Conservation (phyloP, 2,888 invertebrate genomes). For the Nipponacmea schrenckii region DNA sequence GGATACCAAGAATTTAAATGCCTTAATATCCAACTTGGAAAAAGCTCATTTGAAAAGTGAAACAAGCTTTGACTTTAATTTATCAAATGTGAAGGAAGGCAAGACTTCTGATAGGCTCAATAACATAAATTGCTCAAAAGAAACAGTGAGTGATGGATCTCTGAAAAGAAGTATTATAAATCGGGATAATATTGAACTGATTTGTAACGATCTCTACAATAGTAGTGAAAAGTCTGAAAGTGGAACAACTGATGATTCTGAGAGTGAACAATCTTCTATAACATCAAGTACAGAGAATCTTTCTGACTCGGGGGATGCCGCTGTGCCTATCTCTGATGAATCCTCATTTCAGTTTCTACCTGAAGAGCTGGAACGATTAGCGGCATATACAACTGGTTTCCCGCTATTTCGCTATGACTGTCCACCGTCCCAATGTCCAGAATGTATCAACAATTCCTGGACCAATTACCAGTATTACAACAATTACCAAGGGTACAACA, state of each 20-base stretch:
- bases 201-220: constrained; percentile 62
- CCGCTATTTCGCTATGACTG: constrained; percentile 61
- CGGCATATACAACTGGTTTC: constrained; percentile 59
- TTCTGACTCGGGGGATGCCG: constrained; percentile 51
- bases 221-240: constrained; percentile 42
- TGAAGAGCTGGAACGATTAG: constrained; percentile 56
- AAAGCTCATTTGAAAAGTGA: constrained; percentile 59
- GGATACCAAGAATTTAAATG: constrained; percentile 62
- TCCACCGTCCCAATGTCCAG: constrained; percentile 57
- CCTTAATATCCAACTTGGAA: constrained; percentile 62
- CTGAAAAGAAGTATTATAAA: constrained; percentile 54
- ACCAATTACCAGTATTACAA: constrained; percentile 41
- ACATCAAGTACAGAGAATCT: constrained; percentile 54
- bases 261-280: constrained; percentile 53
- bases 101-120: constrained; percentile 45
- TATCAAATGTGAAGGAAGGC: constrained; percentile 22
- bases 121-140: constrained; percentile 43
- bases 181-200: constrained; percentile 62
- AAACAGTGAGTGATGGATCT: constrained; percentile 24
- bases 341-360: constrained; percentile 42
- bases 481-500: constrained; percentile 25
- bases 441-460: constrained; percentile 49
- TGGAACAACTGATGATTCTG: constrained; percentile 42
- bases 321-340: constrained; percentile 29
- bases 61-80: constrained; percentile 34